Base-by-base conservation (phyloP, 2,888 invertebrate genomes). In the Hylaea fasciaria region DNA sequence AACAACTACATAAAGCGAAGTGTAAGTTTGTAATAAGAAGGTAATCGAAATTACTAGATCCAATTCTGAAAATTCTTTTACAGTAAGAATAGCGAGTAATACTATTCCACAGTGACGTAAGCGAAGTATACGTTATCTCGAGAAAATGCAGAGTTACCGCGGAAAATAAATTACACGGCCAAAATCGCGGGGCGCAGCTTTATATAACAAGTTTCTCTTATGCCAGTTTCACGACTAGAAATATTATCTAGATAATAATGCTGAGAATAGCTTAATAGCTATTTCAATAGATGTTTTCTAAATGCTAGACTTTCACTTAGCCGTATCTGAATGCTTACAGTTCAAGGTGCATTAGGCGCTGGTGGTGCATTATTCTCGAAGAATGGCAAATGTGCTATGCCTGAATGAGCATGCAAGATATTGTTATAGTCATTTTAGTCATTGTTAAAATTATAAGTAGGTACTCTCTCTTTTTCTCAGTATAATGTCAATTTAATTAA, bases 261-360 rank as follows among this genome's bases (percentile, higher is more conserved):
- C 40, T 57, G 12, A 60, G 49, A 46, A 29, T 54, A 48, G 57
- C 37, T 48, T 57, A 55, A 57, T 46, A 17, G 37, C 39, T 47
- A 37, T 56, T 57, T 46, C 53, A 44, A 54, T 63, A 51, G 46
- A 51, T 35, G 52, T 50, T 64, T 62, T 68, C 60, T 62, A 66
- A 66, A 69, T 47, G 57, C 58, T 58, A 57, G 44, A 69, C 71
- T 72, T 70, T 69, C 70, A 70, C 70, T 59, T 28, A 39, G 53
- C 58, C 53, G 60, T 51, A 54, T 46, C 57, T 53, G 51, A 64
- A 58, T 66, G 55, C 52, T 56, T 66, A 62, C 62, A 66, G 66
- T 62, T 71, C 71, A 68, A 68, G 66, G 67, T 68, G 64, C 60
- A 65, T 56, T 61, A 55, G 50, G 29, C 46, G 37, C 44, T 45